phyloP scores from a whole-genome alignment of 2,797 vertebrate species.

The Scarus forsteni region DNA sequence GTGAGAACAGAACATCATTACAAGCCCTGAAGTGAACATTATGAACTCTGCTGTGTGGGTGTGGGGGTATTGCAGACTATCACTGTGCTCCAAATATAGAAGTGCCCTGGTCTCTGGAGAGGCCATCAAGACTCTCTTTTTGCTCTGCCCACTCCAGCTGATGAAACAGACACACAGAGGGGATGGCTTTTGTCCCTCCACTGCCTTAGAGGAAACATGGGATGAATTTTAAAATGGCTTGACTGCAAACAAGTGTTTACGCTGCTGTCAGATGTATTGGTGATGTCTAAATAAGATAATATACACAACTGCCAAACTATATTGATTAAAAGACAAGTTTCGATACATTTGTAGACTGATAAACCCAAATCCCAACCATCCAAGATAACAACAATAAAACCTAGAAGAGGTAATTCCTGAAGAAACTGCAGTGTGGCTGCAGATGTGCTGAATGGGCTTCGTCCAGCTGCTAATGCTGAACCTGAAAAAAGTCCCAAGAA shows the following conservation, averaged over 20 bases:
- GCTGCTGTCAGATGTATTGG: neutral
- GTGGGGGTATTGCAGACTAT: constrained; percentile 23
- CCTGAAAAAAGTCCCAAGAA: no score
- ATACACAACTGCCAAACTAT: no score
- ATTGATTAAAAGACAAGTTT: no score
- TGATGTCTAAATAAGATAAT: no score
- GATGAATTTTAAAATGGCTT: constrained; percentile 32
- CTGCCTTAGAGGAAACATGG: constrained; percentile 14
- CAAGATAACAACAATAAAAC: no score
- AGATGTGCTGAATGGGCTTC: no score
- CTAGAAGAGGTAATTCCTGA: no score
- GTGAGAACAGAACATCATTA: constrained; percentile 19
- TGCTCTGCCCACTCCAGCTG: constrained; percentile 60
- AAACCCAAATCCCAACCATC: no score
- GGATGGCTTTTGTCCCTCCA: constrained; percentile 20
- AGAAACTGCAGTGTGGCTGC: no score
- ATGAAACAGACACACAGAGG: constrained; percentile 43
- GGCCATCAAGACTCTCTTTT: constrained; percentile 57
- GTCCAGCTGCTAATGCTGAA: no score
- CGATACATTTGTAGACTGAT: no score
- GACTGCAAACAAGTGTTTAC: constrained; percentile 15
- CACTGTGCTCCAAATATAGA: constrained; percentile 66
- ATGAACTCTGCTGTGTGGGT: constrained; percentile 10
- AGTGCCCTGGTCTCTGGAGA: constrained; percentile 60
- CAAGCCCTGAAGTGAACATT: constrained; percentile 30